Evolutionary conservation across 2,113 vertebrate species (phyloP).

Genomic region (Chiloscyllium plagiosum): DNA sequence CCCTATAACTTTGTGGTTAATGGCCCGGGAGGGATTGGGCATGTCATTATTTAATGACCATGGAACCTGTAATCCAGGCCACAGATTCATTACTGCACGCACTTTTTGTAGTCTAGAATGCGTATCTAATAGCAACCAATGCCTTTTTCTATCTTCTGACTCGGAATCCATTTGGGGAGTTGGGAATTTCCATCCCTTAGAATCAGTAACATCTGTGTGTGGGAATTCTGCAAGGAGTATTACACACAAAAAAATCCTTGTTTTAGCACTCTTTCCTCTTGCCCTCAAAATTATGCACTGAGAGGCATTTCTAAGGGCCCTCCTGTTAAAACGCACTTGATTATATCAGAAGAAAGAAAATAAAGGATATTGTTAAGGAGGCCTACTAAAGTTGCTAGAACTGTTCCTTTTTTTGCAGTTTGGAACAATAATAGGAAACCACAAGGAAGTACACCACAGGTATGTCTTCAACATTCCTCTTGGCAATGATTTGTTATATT

Average conservation of each 20-base stretch:
- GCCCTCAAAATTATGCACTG: background rate
- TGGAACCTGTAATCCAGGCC: constrained; percentile 62
- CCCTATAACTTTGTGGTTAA: background rate
- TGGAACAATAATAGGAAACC: constrained; percentile 48
- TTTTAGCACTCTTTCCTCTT: constrained; percentile 37
- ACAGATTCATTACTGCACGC: constrained; percentile 57
- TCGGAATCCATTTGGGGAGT: constrained; percentile 63
- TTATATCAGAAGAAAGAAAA: constrained; percentile 46
- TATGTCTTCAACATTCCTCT: constrained; percentile 56
- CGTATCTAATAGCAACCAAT: constrained; percentile 67
- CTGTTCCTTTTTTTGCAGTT: constrained; percentile 46
- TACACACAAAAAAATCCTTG: constrained; percentile 43
- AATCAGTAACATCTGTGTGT: constrained; percentile 76
- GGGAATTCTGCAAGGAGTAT: constrained; percentile 45
- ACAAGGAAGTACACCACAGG: constrained; percentile 50
- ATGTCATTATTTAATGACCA: constrained; percentile 44
- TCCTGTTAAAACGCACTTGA: background rate
- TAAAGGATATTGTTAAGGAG: constrained; percentile 44
- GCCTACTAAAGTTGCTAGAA: constrained; percentile 48
- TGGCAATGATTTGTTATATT: constrained; percentile 47
- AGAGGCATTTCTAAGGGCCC: background rate
- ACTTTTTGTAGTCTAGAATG: constrained; percentile 60
- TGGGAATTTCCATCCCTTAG: constrained; percentile 62
- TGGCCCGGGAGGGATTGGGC: constrained; percentile 20
- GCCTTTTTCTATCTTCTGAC: constrained; percentile 66